phyloP scores from a whole-genome alignment of 2,888 invertebrate genomes.

The Plutella xylostella region DNA sequence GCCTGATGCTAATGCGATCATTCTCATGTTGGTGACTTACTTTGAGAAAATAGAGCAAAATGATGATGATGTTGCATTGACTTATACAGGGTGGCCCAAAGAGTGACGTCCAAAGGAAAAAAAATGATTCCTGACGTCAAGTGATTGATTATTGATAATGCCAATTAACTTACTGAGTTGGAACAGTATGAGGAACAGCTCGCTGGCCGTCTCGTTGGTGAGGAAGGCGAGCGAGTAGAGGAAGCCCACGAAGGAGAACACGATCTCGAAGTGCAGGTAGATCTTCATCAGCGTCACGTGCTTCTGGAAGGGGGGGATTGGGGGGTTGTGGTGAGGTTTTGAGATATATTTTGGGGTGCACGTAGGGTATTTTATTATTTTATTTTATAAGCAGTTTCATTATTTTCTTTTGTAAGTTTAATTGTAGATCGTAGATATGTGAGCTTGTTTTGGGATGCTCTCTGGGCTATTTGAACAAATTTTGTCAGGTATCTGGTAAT shows the following conservation, averaged over 20 bases:
- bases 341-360: no score
- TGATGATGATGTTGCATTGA: no score
- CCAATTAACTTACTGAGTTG: slow-evolving; percentile 46
- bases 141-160: not conserved
- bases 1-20: no score
- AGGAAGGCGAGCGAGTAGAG: slow-evolving; percentile 52
- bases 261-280: slow-evolving; percentile 58
- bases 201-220: slow-evolving; percentile 46
- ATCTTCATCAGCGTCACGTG: slow-evolving; percentile 52
- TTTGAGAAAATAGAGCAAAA: not conserved
- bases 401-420: no score
- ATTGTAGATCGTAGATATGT: no score
- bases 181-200: slow-evolving; percentile 53
- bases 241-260: slow-evolving; percentile 50
- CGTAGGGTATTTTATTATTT: no score
- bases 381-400: no score
- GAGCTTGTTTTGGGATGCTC: no score
- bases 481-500: no score
- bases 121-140: not conserved
- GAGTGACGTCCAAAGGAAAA: not conserved
- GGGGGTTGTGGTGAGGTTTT: not conserved
- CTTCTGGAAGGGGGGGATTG: slow-evolving; percentile 40
- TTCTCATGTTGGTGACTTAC: no score
- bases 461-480: no score
- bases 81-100: not conserved